phyloP scores from a whole-genome alignment of 2,113 vertebrate genomes.

The Parus major region DNA sequence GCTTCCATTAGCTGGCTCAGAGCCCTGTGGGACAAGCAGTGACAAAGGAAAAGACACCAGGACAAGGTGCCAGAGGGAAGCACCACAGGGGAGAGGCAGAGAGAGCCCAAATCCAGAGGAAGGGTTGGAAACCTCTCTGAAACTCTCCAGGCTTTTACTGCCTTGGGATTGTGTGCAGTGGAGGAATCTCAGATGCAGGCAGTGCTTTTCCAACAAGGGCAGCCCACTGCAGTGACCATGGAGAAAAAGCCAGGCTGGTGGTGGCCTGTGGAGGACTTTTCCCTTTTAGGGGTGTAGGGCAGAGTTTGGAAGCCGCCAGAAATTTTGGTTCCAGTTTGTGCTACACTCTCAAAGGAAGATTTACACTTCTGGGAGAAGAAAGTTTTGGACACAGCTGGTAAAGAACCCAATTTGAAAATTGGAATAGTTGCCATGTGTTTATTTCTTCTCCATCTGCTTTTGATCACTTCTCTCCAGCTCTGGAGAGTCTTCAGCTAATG shows the following conservation, averaged over 20 bases:
- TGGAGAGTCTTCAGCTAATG: neutral
- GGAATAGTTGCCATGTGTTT: neutral
- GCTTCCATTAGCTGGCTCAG: neutral
- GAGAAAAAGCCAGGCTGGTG: neutral
- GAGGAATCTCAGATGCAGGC: neutral
- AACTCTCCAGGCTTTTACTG: neutral
- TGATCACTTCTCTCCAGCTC: neutral
- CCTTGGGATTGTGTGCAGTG: neutral
- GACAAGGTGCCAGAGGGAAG: neutral
- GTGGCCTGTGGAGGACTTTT: neutral
- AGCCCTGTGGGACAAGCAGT: neutral
- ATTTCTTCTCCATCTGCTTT: neutral
- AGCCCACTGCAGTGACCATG: no score
- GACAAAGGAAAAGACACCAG: neutral
- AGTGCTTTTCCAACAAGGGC: neutral
- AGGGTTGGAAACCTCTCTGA: neutral
- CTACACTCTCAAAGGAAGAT: neutral
- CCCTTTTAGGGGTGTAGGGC: accelerated
- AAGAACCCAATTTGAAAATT: neutral
- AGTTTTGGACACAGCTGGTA: neutral
- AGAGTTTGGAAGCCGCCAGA: neutral
- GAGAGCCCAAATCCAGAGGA: neutral
- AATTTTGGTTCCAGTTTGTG: neutral
- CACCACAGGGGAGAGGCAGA: neutral
- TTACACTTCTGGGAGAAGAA: neutral